Evolutionary conservation across 2,113 vertebrate genomes (phyloP).

Genomic region (Zapus hudsonius): DNA sequence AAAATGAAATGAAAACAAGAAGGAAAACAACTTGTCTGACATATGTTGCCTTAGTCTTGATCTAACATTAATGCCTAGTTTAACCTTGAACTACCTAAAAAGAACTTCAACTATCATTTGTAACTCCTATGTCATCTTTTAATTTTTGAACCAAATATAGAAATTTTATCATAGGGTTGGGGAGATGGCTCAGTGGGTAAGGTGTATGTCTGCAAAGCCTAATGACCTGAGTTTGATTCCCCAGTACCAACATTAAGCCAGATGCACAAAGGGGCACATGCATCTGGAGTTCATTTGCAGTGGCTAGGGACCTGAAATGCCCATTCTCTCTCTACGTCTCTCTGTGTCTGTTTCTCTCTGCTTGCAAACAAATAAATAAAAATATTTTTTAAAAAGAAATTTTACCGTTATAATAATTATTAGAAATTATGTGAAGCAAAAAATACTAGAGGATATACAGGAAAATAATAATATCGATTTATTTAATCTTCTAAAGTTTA

Average conservation of each 20-base stretch:
- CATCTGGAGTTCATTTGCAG: too few relatives aligned
- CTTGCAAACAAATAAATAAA: too few relatives aligned
- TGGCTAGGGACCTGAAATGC: too few relatives aligned
- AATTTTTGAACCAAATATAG: neutral
- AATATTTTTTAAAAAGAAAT: too few relatives aligned
- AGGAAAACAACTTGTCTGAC: neutral
- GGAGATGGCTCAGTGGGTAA: too few relatives aligned
- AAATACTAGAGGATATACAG: neutral
- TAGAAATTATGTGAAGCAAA: neutral
- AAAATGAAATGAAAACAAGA: slow-evolving; percentile 23
- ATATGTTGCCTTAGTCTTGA: neutral
- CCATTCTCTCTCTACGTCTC: too few relatives aligned
- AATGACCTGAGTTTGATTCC: too few relatives aligned
- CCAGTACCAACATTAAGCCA: too few relatives aligned
- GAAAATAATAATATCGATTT: slow-evolving; percentile 17
- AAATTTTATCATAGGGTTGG: too few relatives aligned
- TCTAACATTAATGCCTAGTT: slow-evolving; percentile 8
- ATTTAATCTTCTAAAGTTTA: neutral
- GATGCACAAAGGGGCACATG: too few relatives aligned
- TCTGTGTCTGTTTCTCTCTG: too few relatives aligned
- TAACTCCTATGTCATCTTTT: neutral
- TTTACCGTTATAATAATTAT: neutral
- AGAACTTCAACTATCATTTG: neutral
- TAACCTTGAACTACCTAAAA: neutral
- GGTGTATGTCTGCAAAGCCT: too few relatives aligned